Base-by-base conservation (phyloP, 2,113 vertebrate genomes). In the Anseranas semipalmata region DNA sequence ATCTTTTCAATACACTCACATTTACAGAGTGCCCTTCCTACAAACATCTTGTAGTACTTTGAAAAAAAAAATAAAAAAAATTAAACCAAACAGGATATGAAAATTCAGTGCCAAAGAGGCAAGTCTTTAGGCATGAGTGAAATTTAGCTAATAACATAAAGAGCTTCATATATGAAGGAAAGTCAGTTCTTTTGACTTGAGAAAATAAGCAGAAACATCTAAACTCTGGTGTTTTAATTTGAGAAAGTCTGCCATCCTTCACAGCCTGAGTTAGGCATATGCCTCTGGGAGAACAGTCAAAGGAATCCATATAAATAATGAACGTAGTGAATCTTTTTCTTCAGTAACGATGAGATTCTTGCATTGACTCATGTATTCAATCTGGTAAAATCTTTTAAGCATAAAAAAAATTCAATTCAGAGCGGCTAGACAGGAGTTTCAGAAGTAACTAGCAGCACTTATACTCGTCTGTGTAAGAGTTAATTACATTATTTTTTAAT, bases 71-170 rank as follows among this genome's bases (percentile, higher is more conserved):
- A n/a, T 24, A 96, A 90, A 95, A 9, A 90, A 97, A 95, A 96
- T 92, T 83, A 98, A 97, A 96, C 90, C 82, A 97, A 98, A 98
- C 97, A 97, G 96, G 97, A 98, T 98, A 98, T 98, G 97, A 98
- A 97, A 97, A 92, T 96, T 73, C 86, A 79, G 67, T 97, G 96
- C 97, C 97, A 97, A 96, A 97, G 83, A 97, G 95, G 80, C 93
- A 95, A 97, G 91, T 96, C 86, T 97, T 97, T 82, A 98, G 96
- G 90, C 55, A 27, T 93, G 92, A 93, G 71, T 98, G 96, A 97
- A 97, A 96, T 95, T 97, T 97, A 95, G 95, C 79, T 97, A 97
- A 91, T 96, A 97, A 94, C 91, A 91, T 96, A 94, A 97, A 97
- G 87, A 97, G 86, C 89, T 96, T 94, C 88, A 92, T 98, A 95